Percentiles rank a stretch among this genome's conserved stretches.
These are phyloP conservation scores for Seriola rivoliana DNA, from an alignment of 2,113 vertebrate species.

Conservation along the genomic window DNA sequence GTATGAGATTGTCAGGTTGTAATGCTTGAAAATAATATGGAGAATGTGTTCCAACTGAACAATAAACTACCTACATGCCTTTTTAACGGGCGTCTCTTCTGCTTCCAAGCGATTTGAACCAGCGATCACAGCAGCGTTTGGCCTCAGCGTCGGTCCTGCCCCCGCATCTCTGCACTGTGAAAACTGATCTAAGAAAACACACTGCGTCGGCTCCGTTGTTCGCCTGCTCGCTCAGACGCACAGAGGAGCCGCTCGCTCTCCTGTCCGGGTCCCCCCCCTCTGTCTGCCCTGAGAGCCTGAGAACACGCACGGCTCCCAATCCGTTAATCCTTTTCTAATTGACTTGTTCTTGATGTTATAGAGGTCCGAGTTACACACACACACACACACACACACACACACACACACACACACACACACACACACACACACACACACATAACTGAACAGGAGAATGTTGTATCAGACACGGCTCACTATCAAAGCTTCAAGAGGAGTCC, in stretches of 20 bases:
- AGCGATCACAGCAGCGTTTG: slow-evolving; percentile 14
- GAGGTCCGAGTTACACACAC: slow-evolving; percentile 19
- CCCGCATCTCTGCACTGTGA: neutral
- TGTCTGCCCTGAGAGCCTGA: slow-evolving; percentile 28
- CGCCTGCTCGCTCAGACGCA: slow-evolving; percentile 41
- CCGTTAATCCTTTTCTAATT: slow-evolving; percentile 81
- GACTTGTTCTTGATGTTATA: slow-evolving; percentile 58
- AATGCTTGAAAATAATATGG: slow-evolving; percentile 66
- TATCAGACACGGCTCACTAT: slow-evolving; percentile 29
- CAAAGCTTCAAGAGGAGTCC: slow-evolving; percentile 18
- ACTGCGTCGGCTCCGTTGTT: slow-evolving; percentile 39
- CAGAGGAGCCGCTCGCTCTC: slow-evolving; percentile 53
- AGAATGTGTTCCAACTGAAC: slow-evolving; percentile 74
- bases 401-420: slow-evolving; percentile 8
- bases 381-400: slow-evolving; percentile 9
- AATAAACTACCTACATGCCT: slow-evolving; percentile 79
- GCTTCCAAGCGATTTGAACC: slow-evolving; percentile 19
- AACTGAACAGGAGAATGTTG: slow-evolving; percentile 25
- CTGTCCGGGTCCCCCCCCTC: slow-evolving; percentile 24
- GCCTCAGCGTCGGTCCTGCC: neutral
- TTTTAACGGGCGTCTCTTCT: slow-evolving; percentile 66
- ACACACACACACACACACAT: slow-evolving; percentile 13
- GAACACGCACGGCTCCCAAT: slow-evolving; percentile 19
- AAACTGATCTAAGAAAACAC: slow-evolving; percentile 46
- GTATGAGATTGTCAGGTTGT: slow-evolving; percentile 60